Conservation (phyloP, 23 tunicate genomes). For the Clavelina lepadiformis region DNA sequence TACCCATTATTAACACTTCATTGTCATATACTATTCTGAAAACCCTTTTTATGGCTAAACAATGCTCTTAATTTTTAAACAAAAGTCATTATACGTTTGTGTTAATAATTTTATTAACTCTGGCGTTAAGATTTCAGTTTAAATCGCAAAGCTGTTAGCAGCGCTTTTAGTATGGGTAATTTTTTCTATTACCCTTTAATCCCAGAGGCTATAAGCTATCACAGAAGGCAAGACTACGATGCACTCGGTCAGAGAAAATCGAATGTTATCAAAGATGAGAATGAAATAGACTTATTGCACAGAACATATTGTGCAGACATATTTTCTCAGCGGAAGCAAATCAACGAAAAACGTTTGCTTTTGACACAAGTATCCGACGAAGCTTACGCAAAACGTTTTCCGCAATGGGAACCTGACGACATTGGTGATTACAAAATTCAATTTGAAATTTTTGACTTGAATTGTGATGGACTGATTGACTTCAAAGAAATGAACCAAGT, state of each 20-base stretch:
- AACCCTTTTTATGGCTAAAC: too few relatives aligned
- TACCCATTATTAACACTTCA: too few relatives aligned
- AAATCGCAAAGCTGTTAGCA: neutral
- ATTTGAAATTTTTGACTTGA: constrained; percentile 75
- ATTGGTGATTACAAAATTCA: constrained; percentile 72
- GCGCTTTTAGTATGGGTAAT: constrained; percentile 90
- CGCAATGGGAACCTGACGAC: constrained; percentile 67
- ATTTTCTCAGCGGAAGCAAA: constrained; percentile 35
- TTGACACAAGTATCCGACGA: constrained; percentile 57
- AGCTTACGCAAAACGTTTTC: constrained; percentile 70
- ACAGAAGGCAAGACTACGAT: constrained; percentile 82
- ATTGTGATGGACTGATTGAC: constrained; percentile 87
- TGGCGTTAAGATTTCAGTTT: too few relatives aligned
- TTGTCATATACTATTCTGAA: too few relatives aligned
- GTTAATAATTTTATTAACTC: too few relatives aligned
- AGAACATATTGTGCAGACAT: constrained; percentile 67
- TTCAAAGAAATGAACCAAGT: constrained; percentile 72
- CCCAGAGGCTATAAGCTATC: constrained; percentile 66
- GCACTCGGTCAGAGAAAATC: constrained; percentile 62
- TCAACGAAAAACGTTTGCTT: constrained; percentile 39
- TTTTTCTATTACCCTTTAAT: constrained; percentile 66
- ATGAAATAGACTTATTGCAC: constrained; percentile 71
- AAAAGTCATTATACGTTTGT: too few relatives aligned
- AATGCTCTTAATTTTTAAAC: too few relatives aligned
- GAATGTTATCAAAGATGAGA: constrained; percentile 52